These are phyloP conservation scores for Danaus chrysippus DNA, from an alignment of 2,888 invertebrate species.

Conservation along the genomic window DNA sequence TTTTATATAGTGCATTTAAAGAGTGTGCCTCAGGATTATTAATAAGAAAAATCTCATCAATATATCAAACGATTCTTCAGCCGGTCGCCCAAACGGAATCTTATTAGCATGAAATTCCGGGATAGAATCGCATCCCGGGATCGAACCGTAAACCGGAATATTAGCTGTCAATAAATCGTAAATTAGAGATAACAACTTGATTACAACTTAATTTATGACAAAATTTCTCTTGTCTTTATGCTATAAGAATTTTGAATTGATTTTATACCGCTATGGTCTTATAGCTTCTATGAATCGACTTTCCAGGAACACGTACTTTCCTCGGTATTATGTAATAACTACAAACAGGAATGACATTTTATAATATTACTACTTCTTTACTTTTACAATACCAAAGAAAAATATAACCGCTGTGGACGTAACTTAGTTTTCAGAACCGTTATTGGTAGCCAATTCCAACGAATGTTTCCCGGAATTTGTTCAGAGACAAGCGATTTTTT, in stretches of 20 bases:
- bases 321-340: no score
- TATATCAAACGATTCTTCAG: neutral
- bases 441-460: constrained; percentile 52
- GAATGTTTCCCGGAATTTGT: constrained; percentile 58
- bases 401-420: constrained; percentile 49
- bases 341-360: no score
- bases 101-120: constrained; percentile 55
- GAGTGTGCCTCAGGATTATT: neutral
- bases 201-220: constrained; percentile 14
- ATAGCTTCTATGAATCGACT: no score
- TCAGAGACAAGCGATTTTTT: constrained; percentile 58
- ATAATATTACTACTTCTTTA: neutral
- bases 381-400: constrained; percentile 1
- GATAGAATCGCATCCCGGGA: constrained; percentile 20
- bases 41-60: neutral
- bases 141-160: constrained; percentile 56
- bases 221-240: neutral
- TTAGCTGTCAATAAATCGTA: constrained; percentile 18
- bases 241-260: neutral
- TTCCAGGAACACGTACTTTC: no score
- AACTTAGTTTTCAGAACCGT: constrained; percentile 60
- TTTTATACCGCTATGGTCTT: neutral
- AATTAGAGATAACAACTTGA: constrained; percentile 22
- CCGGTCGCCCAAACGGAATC: constrained; percentile 37
- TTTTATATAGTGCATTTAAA: no score